phyloP scores from a whole-genome alignment of 2,113 vertebrate genomes.

The Aptenodytes forsteri region DNA sequence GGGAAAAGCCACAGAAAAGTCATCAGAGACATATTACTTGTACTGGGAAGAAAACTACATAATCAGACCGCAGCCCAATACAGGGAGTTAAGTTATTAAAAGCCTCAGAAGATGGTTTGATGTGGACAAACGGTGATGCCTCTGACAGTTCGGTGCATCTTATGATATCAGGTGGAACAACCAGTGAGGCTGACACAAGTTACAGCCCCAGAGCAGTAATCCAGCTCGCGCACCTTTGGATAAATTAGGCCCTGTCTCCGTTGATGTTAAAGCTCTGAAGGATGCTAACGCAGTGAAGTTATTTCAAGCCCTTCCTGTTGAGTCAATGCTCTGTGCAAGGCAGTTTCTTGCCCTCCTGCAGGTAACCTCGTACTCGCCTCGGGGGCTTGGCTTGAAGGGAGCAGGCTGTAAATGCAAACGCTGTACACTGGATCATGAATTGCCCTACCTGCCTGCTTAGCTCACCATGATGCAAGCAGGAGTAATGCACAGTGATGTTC shows the following conservation, averaged over 20 bases:
- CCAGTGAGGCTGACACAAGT: background rate
- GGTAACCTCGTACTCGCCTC: accelerated
- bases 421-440: background rate
- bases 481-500: background rate
- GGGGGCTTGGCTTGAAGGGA: background rate
- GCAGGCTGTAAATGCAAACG: background rate
- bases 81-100: background rate
- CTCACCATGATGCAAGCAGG: background rate
- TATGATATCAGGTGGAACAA: background rate
- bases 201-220: background rate
- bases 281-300: background rate
- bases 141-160: background rate
- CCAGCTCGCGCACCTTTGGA: background rate
- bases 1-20: background rate
- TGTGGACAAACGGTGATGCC: background rate
- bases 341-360: background rate
- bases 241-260: background rate
- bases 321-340: background rate
- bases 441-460: background rate
- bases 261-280: background rate
- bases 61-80: background rate
- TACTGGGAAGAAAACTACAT: background rate
- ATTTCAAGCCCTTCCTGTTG: background rate
- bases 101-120: background rate
- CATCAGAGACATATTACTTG: background rate